Base-by-base conservation (phyloP, 2,888 invertebrate species). In the Dryocosmus kuriphilus region DNA sequence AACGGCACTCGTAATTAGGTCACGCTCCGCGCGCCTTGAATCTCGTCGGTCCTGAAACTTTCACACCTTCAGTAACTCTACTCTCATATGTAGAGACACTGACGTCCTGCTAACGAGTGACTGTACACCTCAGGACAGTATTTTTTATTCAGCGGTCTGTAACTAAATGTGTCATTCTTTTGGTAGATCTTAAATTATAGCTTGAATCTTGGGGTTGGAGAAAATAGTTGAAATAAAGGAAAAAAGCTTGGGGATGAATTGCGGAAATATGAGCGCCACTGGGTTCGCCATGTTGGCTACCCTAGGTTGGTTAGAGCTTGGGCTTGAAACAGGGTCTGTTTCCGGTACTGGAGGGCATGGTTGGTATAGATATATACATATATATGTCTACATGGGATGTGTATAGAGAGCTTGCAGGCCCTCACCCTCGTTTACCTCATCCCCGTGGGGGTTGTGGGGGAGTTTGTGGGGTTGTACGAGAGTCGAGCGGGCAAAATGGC, bases 321-420 rank as follows among this genome's bases (percentile, higher is more conserved):
- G 88, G 89, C 88, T 89, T 86, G 89, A 87, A 86, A 89, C 88
- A 46, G 87, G 83, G 88, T 88, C 86, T 88, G 90, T 89, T 90
- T 90, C 90, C 90, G 90, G 90, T 90, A 86, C 86, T 88, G 87
- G 87, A 86, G 88, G 86, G 85, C 85, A 87, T 88, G 84, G 84
- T 87, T 89, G 88, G 89, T 89, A 88, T 87, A 87, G 86, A 46
- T 46, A 46, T 35, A n/a, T 38, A n/a, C n/a, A 38, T 38, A 38
- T 38, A 38, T 38, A 46, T 46, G 14, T 19, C 87, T 86, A 85
- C 88, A 87, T 88, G 86, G 84, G 84, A 86, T 87, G 86, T 85
- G 85, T 84, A 85, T 85, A 80, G 80, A 84, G 86, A 83, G 87
- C 85, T 86, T 83, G 86, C 85, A 87, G 85, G 86, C 87, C 87